Conservation (phyloP, 2,113 vertebrate species). For the Callochromis pleurospilus region DNA sequence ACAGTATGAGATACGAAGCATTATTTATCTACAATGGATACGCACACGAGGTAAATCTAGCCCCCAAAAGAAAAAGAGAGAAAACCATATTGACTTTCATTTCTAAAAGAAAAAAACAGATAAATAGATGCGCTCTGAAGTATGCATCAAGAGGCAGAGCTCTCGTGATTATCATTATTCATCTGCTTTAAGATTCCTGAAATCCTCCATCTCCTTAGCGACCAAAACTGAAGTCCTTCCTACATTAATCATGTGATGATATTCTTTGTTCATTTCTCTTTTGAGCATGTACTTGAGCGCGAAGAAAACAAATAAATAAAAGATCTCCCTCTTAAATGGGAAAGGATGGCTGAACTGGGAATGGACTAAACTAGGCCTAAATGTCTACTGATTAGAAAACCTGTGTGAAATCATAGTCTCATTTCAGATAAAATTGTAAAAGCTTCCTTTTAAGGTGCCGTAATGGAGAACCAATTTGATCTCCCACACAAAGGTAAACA, state of each 20-base stretch:
- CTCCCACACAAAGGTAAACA: slow-evolving; percentile 62
- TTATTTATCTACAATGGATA: slow-evolving; percentile 1
- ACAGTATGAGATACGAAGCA: not conserved
- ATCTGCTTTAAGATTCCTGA: slow-evolving; percentile 55
- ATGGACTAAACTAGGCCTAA: slow-evolving; percentile 56
- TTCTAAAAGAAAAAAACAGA: slow-evolving; percentile 45
- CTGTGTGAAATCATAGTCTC: slow-evolving; percentile 66
- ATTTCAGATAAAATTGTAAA: slow-evolving; percentile 63
- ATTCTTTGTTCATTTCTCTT: slow-evolving; percentile 40
- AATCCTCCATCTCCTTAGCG: slow-evolving; percentile 43
- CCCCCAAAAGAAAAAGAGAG: not conserved
- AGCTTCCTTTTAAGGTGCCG: slow-evolving; percentile 54
- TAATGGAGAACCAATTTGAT: slow-evolving; percentile 71
- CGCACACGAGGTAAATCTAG: slow-evolving; percentile 10
- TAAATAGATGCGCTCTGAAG: slow-evolving; percentile 46
- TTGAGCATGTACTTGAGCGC: not conserved
- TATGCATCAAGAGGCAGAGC: slow-evolving; percentile 38
- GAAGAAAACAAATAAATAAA: slow-evolving; percentile 61
- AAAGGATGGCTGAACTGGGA: slow-evolving; percentile 31
- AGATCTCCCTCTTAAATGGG: slow-evolving; percentile 39
- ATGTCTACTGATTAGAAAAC: slow-evolving; percentile 66
- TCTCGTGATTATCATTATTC: slow-evolving; percentile 57
- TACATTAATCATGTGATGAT: slow-evolving; percentile 57
- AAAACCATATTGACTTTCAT: slow-evolving; percentile 39
- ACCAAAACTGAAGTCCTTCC: slow-evolving; percentile 35